Conservation (phyloP, 2,797 vertebrate species). For the Darevskia nairensis region DNA sequence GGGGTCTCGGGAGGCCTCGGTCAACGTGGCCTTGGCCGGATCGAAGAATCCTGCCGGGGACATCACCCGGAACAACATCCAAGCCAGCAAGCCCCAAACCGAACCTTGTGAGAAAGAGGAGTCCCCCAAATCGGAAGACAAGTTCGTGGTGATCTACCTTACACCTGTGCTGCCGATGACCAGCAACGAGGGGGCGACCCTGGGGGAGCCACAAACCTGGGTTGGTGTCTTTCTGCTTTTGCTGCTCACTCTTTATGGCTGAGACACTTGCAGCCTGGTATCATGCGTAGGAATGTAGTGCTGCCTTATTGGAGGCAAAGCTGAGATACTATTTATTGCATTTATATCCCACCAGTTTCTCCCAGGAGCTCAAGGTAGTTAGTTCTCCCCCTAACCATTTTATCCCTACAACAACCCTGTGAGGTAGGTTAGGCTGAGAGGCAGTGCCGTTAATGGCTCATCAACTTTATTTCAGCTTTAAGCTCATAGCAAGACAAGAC, state of each 20-base stretch:
- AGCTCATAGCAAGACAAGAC: too few species aligned
- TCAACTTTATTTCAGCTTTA: too few species aligned
- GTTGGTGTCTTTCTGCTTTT: conserved; percentile 51
- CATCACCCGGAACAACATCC: conserved; percentile 66
- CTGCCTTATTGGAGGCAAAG: conserved; percentile 28
- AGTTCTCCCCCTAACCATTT: too few species aligned
- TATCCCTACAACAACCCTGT: too few species aligned
- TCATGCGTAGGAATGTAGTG: conserved; percentile 48
- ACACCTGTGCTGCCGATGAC: background rate
- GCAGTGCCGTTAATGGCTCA: too few species aligned
- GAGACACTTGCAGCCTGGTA: conserved; percentile 4
- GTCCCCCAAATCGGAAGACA: conserved; percentile 42
- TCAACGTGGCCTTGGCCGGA: conserved; percentile 83
- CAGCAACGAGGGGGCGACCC: background rate
- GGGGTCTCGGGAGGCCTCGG: conserved; percentile 81
- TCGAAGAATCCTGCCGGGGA: conserved; percentile 75
- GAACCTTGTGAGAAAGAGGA: conserved; percentile 62
- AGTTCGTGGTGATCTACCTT: conserved; percentile 78
- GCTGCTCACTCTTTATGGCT: background rate
- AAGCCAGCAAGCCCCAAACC: conserved; percentile 30
- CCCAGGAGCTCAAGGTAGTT: too few species aligned
- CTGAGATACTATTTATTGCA: background rate
- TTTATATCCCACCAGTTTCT: too few species aligned
- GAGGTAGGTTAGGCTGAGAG: too few species aligned
- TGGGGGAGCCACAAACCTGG: background rate